Base-by-base conservation (phyloP, 2,888 invertebrate genomes). In the Sphaeridia pumilis region DNA sequence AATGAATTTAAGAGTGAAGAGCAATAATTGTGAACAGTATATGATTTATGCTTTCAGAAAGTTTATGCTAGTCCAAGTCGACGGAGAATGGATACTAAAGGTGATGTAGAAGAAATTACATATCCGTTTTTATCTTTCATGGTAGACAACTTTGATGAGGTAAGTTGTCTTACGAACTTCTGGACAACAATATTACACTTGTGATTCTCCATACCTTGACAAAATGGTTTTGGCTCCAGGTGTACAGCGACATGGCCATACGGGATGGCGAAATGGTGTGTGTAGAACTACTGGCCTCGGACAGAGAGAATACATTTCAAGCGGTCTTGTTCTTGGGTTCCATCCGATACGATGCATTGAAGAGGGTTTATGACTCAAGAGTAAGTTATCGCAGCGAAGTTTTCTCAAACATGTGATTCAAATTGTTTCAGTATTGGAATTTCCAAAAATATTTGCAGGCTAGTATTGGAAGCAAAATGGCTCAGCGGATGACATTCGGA, bases 101-200 rank as follows among this genome's bases (percentile, higher is more conserved):
- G 97, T 38, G 95, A 95, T 68, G 83, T 87, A 50, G 98, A 98
- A 72, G 94, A 95, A 75, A 95, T 98, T 72, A 93, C 95, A 38
- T 98, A 95, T 74, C 98, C 98, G 2, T 90, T 94, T 75, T 90
- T 98, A 67, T 98, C 94, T 74, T 98, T 98, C 74, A 93, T 93
- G 83, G 93, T 63, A 43, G 62, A 63, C 50, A 64, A 63, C 38
- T 63, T 63, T 49, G 61, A 64, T 47, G 63, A 64, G 53, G 64
- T 62, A 35, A 56, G 58, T n/a, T n/a, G n/a, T n/a, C n/a, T n/a
- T n/a, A 17, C n/a, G n/a, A n/a, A n/a, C n/a, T n/a, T n/a, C n/a
- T n/a, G n/a, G n/a, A n/a, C n/a, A n/a, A n/a, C n/a, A n/a, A n/a
- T n/a, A n/a, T n/a, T n/a, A n/a, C n/a, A n/a, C n/a, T n/a, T n/a